Evolutionary conservation across 1,140 invertebrate species (phyloP).

Genomic region (Plectrocnemia conspersa): DNA sequence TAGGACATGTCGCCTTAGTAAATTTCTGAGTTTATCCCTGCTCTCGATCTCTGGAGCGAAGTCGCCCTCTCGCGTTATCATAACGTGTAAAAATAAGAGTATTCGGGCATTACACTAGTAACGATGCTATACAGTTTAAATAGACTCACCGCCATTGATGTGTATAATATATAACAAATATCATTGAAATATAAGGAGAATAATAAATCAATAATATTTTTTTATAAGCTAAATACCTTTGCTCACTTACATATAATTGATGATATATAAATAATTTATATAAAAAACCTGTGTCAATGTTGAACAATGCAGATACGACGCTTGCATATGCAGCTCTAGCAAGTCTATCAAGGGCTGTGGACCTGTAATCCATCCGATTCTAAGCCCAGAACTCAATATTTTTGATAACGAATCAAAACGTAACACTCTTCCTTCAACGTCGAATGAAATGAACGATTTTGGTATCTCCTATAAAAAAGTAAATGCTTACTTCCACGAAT

Average conservation of each 20-base stretch:
- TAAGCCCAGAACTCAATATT: constrained; percentile 66
- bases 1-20: too few relatives aligned
- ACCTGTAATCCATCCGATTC: constrained; percentile 68
- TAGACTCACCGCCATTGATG: too few relatives aligned
- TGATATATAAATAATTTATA: constrained; percentile 10
- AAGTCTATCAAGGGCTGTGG: constrained; percentile 56
- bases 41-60: too few relatives aligned
- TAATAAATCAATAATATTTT: neutral
- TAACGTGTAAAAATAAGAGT: too few relatives aligned
- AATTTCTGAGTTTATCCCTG: too few relatives aligned
- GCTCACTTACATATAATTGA: neutral
- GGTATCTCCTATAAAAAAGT: constrained; percentile 30
- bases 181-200: too few relatives aligned
- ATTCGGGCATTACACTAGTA: too few relatives aligned
- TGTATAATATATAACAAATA: too few relatives aligned
- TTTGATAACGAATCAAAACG: constrained; percentile 79
- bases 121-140: too few relatives aligned
- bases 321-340: constrained; percentile 67
- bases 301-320: constrained; percentile 66
- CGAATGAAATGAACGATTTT: constrained; percentile 68
- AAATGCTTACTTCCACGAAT: neutral
- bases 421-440: constrained; percentile 70
- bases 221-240: neutral
- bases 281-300: constrained; percentile 65
- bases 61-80: too few relatives aligned